phyloP scores from a whole-genome alignment of 2,888 invertebrate species.

The Netelia fuscicornis region DNA sequence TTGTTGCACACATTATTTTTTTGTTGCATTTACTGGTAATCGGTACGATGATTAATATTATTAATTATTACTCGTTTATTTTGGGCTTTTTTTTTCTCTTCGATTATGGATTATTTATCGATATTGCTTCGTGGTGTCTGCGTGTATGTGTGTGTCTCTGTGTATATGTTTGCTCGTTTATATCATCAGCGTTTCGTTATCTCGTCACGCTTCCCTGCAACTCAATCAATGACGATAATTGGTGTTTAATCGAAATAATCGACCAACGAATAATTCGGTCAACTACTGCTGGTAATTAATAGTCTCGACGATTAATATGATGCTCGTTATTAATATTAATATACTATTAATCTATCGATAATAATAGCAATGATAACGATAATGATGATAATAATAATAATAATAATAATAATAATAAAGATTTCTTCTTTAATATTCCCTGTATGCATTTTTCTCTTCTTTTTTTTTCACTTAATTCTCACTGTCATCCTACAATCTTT shows the following conservation, averaged over 20 bases:
- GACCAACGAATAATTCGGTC: constrained; percentile 45
- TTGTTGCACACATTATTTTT: constrained; percentile 49
- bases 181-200: constrained; percentile 37
- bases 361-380: constrained; percentile 49
- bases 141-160: not conserved
- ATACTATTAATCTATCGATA: constrained; percentile 44
- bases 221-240: constrained; percentile 40
- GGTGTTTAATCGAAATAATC: constrained; percentile 65
- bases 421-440: constrained; percentile 64
- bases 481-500: not conserved
- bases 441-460: constrained; percentile 67
- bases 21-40: constrained; percentile 36
- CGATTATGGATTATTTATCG: constrained; percentile 68
- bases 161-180: constrained; percentile 1
- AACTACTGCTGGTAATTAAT: constrained; percentile 51
- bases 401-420: constrained; percentile 51
- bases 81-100: constrained; percentile 1
- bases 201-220: constrained; percentile 59
- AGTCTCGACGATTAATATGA: constrained; percentile 50
- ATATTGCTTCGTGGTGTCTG: constrained; percentile 48
- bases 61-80: constrained; percentile 71
- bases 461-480: constrained; percentile 43
- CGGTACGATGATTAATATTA: constrained; percentile 56
- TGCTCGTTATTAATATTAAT: constrained; percentile 36
- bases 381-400: constrained; percentile 44